Evolutionary conservation across 2,888 invertebrate genomes (phyloP), one percentile per base, ranked within the genome.

Genomic region (Chorisops tibialis): DNA sequence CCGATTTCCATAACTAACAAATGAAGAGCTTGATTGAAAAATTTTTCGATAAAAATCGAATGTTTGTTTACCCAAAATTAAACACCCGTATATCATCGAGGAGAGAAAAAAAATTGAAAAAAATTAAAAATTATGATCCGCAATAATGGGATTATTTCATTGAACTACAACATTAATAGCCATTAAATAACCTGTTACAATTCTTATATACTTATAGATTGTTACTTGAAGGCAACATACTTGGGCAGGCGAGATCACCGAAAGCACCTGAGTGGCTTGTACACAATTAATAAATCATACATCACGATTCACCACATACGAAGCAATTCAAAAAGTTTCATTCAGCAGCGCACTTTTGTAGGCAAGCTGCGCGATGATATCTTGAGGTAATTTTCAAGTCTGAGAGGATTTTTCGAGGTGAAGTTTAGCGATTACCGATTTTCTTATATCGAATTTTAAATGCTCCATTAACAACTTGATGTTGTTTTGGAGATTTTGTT

Each of bases 201-300:
- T 56, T 56, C 56, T 56, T 56, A 45, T 35, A 43, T n/a, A n/a
- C n/a, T 30, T 30, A 30, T 30, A n/a, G n/a, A n/a, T n/a, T n/a
- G n/a, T n/a, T n/a, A 30, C 30, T 56, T 43, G 45, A 56, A 56
- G 56, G 45, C 43, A 56, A 56, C 56, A 43, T 56, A 56, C 56
- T 30, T 45, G 45, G 43, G 16, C 41, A 22, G 11, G 39, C 5
- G 9, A 30, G 9, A 22, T 24, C 30, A 43, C 21, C 11, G 11
- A 56, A 45, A 43, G 56, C 56, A 56, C 56, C 56, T 56, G 56
- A 56, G 43, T 35, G 35, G 45, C n/a, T 43, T 35, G 56, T 56
- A 56, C 56, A 45, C 56, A 56, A 43, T 56, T 56, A 56, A 56
- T 56, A 56, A 56, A 56, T 56, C 56, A 56, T 43, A 56, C 56